A percentile compares a stretch with the other conserved stretches of the same genome.
Conservation (phyloP, 2,888 invertebrate genomes). For the Myopa testacea region DNA sequence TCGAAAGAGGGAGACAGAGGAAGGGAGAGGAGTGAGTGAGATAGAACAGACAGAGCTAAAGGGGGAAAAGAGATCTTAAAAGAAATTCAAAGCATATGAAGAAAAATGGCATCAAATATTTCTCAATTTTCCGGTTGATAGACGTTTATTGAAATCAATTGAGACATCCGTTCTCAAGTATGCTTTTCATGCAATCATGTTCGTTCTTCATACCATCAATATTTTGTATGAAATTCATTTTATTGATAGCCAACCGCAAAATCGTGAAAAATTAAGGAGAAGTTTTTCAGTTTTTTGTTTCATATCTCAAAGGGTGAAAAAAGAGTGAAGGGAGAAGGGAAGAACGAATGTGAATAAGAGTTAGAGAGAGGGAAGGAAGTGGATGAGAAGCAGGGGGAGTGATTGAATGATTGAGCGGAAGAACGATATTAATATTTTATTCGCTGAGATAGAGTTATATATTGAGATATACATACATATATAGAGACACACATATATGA, state of each 20-base stretch:
- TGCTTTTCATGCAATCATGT: not conserved
- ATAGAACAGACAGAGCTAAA: not conserved
- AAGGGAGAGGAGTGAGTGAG: too few species aligned
- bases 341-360: not conserved
- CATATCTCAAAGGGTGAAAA: not conserved
- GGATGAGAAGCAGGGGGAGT: not conserved
- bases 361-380: not conserved
- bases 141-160: conserved; percentile 8
- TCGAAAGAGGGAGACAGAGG: not conserved
- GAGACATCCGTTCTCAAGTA: not conserved
- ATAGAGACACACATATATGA: not conserved
- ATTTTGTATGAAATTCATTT: not conserved
- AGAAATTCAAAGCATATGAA: not conserved
- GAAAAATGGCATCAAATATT: not conserved
- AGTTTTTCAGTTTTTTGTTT: not conserved
- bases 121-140: conserved; percentile 14
- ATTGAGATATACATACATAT: not conserved
- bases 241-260: not conserved
- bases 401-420: too few species aligned
- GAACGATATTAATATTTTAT: too few species aligned
- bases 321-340: not conserved
- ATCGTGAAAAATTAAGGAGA: not conserved
- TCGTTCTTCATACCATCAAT: not conserved
- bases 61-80: not conserved
- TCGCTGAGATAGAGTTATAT: not conserved